Percentiles rank a stretch among this genome's conserved stretches.
These are phyloP conservation scores for Eleutherodactylus coqui DNA, from an alignment of 2,797 vertebrate species.

Conservation along the genomic window DNA sequence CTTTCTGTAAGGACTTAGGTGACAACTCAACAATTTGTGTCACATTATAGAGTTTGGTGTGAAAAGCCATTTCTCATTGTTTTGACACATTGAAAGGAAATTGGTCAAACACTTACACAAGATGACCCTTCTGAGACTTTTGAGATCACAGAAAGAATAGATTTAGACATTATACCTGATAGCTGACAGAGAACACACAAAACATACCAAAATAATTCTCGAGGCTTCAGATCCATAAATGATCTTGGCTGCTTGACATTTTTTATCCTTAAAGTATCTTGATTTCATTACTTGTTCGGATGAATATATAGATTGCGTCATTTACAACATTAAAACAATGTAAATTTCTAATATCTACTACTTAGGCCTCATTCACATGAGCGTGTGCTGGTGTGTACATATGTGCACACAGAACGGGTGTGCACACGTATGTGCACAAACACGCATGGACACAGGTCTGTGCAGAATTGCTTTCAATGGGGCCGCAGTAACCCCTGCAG, in stretches of 20 bases:
- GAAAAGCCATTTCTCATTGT: constrained; percentile 38
- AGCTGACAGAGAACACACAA: not conserved
- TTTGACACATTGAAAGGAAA: constrained; percentile 39
- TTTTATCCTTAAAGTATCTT: not conserved
- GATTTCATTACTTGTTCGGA: not conserved
- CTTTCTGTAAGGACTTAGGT: not conserved
- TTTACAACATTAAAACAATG: no score
- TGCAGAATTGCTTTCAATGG: no score
- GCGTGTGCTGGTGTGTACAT: no score
- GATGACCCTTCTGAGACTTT: not conserved
- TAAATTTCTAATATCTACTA: no score
- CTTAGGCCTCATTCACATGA: no score
- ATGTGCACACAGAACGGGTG: no score
- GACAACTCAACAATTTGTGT: constrained; percentile 23
- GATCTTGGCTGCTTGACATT: not conserved
- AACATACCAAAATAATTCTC: not conserved
- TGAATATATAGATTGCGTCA: no score
- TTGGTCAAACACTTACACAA: constrained; percentile 18
- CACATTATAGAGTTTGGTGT: not conserved
- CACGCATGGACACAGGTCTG: no score
- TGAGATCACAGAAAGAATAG: not conserved
- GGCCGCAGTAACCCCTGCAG: no score
- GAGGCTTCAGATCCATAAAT: not conserved
- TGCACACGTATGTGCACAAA: no score
- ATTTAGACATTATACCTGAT: constrained; percentile 14